Evolutionary conservation across 2,113 vertebrate species (phyloP).

Genomic region (Alethe castanea): DNA sequence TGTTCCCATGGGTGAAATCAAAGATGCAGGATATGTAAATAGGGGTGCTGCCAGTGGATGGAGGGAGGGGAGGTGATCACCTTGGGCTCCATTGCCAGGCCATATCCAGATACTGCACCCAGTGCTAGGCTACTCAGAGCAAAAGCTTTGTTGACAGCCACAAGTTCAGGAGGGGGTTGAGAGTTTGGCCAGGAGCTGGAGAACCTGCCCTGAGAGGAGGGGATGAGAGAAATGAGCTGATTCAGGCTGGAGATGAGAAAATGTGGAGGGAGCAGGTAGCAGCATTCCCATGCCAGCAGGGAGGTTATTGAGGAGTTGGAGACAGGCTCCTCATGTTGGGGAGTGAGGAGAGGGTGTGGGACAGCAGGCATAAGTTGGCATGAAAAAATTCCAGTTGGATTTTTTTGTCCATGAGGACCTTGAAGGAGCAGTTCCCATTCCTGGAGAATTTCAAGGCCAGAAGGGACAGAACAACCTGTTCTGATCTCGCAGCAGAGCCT

Average conservation of each 20-base stretch:
- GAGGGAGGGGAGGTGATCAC: neutral
- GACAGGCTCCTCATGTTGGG: neutral
- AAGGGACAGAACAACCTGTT: neutral
- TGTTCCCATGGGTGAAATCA: neutral
- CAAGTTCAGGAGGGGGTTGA: neutral
- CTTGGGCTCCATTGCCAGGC: neutral
- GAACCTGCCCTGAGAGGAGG: neutral
- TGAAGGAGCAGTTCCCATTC: neutral
- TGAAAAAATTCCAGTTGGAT: neutral
- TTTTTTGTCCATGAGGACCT: neutral
- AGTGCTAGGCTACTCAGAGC: neutral
- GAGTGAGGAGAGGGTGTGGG: neutral
- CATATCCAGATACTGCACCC: rapidly evolving
- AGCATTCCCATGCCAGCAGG: neutral
- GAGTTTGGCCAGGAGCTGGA: neutral
- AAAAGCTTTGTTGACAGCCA: neutral
- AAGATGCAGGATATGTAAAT: neutral
- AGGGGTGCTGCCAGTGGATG: neutral
- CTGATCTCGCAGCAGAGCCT: neutral
- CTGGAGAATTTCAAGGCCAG: neutral
- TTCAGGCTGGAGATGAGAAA: neutral
- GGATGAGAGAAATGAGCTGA: neutral
- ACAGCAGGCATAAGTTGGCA: neutral
- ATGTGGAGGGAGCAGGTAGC: neutral
- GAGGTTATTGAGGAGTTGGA: neutral